A percentile compares a stretch with the other conserved stretches of the same genome.
phyloP scores from a whole-genome alignment of 2,113 vertebrate genomes.

The Lagopus muta region DNA sequence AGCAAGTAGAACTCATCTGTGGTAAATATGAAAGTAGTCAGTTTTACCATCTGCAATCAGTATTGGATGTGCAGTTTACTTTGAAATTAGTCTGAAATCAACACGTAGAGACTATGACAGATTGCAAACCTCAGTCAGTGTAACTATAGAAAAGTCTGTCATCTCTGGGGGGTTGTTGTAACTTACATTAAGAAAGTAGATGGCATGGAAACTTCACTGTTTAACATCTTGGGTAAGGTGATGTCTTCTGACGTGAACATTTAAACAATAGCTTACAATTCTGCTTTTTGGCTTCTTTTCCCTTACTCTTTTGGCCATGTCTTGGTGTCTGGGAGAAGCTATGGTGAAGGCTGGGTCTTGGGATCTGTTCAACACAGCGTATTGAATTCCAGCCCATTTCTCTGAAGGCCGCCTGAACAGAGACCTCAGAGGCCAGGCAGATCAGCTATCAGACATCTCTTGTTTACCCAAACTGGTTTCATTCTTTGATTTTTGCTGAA shows the following conservation, averaged over 20 bases:
- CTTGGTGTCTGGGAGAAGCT: not conserved
- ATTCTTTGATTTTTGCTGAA: not conserved
- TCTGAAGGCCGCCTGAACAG: not conserved
- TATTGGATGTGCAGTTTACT: not conserved
- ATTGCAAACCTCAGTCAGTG: not conserved
- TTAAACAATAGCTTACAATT: not conserved
- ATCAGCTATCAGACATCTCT: not conserved
- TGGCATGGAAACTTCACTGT: not conserved
- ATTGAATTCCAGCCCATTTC: accelerated
- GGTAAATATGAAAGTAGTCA: slow-evolving; percentile 76
- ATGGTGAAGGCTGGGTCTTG: not conserved
- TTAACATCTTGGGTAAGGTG: not conserved
- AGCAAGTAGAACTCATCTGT: slow-evolving; percentile 95
- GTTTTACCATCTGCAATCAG: not conserved
- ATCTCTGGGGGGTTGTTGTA: not conserved
- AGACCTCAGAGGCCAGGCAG: not conserved
- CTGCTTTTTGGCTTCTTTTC: not conserved
- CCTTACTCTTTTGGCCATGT: accelerated
- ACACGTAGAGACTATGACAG: too few species aligned
- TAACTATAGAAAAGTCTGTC: not conserved
- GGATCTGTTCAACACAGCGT: not conserved
- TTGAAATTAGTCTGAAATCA: not conserved
- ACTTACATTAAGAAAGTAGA: not conserved
- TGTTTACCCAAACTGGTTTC: not conserved
- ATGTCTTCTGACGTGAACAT: not conserved